Percentiles rank a stretch among this genome's conserved stretches.
Evolutionary conservation across 64 coral and sea anemone species (phyloP).

Genomic region (Trachythela sp.): DNA sequence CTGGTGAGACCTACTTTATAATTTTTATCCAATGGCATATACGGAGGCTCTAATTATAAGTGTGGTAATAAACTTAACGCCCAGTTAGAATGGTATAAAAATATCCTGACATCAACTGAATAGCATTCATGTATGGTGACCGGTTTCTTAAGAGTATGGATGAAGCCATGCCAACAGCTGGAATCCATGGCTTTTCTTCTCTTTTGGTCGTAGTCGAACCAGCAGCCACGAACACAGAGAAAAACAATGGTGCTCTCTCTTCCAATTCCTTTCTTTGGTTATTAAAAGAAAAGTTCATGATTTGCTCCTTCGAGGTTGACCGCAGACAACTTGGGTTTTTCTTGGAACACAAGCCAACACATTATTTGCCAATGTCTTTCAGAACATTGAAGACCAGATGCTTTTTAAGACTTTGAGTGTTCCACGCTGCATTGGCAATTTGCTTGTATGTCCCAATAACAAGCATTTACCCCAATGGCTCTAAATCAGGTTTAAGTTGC

Average conservation of each 20-base stretch:
- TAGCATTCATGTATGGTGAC: no score
- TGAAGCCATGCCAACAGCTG: no score
- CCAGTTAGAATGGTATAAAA: no score
- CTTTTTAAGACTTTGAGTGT: constrained; percentile 23
- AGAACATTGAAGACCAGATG: constrained; percentile 37
- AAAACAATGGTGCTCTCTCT: constrained; percentile 54
- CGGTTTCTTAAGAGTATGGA: no score
- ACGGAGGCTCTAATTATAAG: no score
- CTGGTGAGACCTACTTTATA: no score
- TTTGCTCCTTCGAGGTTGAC: constrained; percentile 43
- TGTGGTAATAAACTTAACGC: no score
- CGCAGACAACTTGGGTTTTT: constrained; percentile 49
- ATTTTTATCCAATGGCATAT: no score
- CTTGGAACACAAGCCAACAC: constrained; percentile 16
- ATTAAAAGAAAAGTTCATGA: constrained; percentile 37
- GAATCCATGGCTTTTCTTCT: background rate
- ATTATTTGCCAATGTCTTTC: constrained; percentile 43
- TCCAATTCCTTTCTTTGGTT: constrained; percentile 43
- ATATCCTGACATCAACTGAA: no score
- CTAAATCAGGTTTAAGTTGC: constrained; percentile 24
- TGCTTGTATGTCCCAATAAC: constrained; percentile 53
- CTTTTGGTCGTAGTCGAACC: constrained; percentile 25
- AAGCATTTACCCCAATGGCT: constrained; percentile 55
- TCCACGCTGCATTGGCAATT: constrained; percentile 46
- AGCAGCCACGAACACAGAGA: constrained; percentile 44